Conservation (phyloP, 1,140 invertebrate genomes). For the Conopomorpha cramerella region DNA sequence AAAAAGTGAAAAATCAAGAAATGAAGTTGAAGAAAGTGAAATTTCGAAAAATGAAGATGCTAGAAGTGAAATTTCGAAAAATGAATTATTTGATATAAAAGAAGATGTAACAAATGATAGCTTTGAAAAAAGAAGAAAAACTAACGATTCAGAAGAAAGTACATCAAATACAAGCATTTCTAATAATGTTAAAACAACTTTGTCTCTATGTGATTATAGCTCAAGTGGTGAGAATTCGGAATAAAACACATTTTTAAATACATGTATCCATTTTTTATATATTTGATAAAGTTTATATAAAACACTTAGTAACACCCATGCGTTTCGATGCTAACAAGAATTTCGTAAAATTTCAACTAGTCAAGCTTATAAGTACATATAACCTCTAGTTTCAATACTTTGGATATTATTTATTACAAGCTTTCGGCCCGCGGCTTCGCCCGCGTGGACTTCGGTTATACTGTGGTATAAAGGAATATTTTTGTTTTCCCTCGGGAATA, state of each 20-base stretch:
- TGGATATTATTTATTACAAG: too few relatives aligned
- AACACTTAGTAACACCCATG: constrained; percentile 13
- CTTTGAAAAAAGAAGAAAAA: constrained; percentile 1
- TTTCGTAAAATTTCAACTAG: constrained; percentile 1
- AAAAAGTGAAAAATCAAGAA: too few relatives aligned
- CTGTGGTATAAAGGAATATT: too few relatives aligned
- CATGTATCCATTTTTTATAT: constrained; percentile 3
- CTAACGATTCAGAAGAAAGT: background rate
- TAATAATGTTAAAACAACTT: constrained; percentile 9
- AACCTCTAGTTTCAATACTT: too few relatives aligned
- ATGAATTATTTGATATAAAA: constrained; percentile 5
- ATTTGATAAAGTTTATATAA: constrained; percentile 16
- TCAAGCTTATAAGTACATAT: background rate
- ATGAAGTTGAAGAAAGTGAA: too few relatives aligned
- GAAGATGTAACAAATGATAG: constrained; percentile 5
- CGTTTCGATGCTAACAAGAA: constrained; percentile 1
- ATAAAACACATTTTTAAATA: constrained; percentile 7
- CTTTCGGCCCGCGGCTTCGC: too few relatives aligned
- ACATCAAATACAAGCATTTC: background rate
- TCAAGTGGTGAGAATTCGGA: constrained; percentile 40
- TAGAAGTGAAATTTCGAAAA: constrained; percentile 5
- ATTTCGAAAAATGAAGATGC: too few relatives aligned
- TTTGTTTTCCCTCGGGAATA: too few relatives aligned
- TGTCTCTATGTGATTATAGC: constrained; percentile 42
- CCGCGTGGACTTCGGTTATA: too few relatives aligned